Base-by-base conservation (phyloP, 1,140 invertebrate species). In the Pissodes strobi region DNA sequence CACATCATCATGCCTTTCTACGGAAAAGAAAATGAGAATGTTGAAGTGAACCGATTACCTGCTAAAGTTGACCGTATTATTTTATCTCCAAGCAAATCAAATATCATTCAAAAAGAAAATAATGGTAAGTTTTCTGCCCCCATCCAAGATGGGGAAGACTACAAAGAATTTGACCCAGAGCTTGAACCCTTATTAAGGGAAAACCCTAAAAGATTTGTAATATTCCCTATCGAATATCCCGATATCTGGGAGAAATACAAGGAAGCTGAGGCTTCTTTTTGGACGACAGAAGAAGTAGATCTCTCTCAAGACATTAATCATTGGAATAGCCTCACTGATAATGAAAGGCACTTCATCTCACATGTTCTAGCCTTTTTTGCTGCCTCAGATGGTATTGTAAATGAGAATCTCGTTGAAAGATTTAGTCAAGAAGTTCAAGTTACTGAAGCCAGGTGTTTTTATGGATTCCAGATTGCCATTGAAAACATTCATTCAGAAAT, bases 401-500 rank as follows among this genome's bases (percentile, higher is more conserved):
- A 99, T 82, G 97, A 99, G 80, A 99, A 99, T 82, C 81, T 99
- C n/a, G 95, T 99, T 9, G 97, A 99, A 77, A 84, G 95, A 53
- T 99, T 99, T 79, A 94, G 91, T 57, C 93, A 98, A 72, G 97
- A 99, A 82, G 95, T 99, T 5, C 94, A 99, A 81, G 85, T 98
- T 1, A 91, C 96, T 0, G 98, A 99, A 81, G 98, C 98, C 0
- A 86, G 95, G 46, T 99, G 91, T 79, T 99, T 99, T 77, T 99
- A 99, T 82, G 96, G 97, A 1, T 99, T 99, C 74, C 98, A 99
- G 82, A 95, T 99, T 64, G 95, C 96, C 1, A 99, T 99, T 85
- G 98, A 99, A 81, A 99, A 99, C 84, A 91, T 99, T 15, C 98
- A 99, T 77, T 98, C 96, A 3, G 98, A 99, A 84, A 99, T 99